Percentiles rank a stretch among this genome's conserved stretches.
Evolutionary conservation across 2,113 vertebrate species (phyloP).

Genomic region (Sisor rabdophorus): DNA sequence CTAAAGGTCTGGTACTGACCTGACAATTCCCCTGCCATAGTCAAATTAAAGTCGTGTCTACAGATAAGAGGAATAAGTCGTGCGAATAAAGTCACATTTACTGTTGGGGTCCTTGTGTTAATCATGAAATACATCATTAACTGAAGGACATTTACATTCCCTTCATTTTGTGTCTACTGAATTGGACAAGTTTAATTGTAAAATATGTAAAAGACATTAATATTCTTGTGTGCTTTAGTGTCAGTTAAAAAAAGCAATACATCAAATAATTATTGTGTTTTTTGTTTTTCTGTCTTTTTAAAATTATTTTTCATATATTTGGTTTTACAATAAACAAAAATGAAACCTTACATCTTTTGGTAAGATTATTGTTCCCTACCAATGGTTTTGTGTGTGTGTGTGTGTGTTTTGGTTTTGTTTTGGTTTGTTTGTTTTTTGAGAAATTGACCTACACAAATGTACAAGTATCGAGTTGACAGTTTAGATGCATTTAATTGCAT

Average conservation of each 20-base stretch:
- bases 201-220: conserved; percentile 9
- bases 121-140: conserved; percentile 20
- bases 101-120: conserved; percentile 11
- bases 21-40: conserved; percentile 29
- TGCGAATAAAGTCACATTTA: conserved; percentile 2
- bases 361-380: background rate
- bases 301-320: conserved; percentile 57
- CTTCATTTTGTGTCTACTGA: conserved; percentile 8
- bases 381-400: background rate
- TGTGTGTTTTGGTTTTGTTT: background rate
- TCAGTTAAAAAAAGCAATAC: conserved; percentile 25
- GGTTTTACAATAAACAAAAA: conserved; percentile 72
- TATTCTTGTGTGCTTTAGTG: background rate
- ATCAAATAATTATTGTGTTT: conserved; percentile 12
- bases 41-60: conserved; percentile 1
- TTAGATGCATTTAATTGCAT: conserved; percentile 32
- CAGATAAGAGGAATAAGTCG: background rate
- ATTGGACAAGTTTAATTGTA: conserved; percentile 17
- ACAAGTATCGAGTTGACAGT: background rate
- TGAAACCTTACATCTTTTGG: conserved; percentile 54
- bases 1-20: conserved; percentile 5
- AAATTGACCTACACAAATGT: background rate
- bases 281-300: background rate
- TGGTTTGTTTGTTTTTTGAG: background rate
- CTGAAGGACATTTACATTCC: conserved; percentile 21